Evolutionary conservation across 2,797 vertebrate genomes (phyloP), one percentile per base, ranked within the genome.

Genomic region (Myotis findleyi): DNA sequence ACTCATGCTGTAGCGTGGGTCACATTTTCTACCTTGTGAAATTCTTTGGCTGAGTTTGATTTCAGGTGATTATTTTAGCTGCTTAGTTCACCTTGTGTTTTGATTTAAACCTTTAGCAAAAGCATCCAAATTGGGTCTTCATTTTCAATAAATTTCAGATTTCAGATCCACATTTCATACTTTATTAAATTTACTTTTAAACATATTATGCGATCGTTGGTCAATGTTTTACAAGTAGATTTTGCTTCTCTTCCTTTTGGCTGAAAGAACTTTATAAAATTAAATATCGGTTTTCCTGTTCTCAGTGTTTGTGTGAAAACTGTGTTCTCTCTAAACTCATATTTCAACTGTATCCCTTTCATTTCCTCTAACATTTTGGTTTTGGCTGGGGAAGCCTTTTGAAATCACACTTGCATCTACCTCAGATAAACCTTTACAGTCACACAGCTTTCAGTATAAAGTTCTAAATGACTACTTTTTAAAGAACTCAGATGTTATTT

Each of bases 121-220:
- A 92, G 16, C 23, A 68, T 33, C 12, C 13, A 51, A 88, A 71
- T 17, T 89, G 44, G 7, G 64, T 44, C 64, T 71, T 92, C 27
- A 71, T 68, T 91, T 87, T 93, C 71, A 90, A 44, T 84, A 76
- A 96, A 92, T 36, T 94, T 92, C 8, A 27, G 7, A 62, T 93
- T 93, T 89, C 36, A 91, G 66, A 82, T 47, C 6, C 27, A 36
- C 1, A 27, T 88, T 82, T 82, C 17, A 64, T 44, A 71, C n/a
- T 76, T 59, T 51, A 57, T 85, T 90, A 68, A 91, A 79, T 96
- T 91, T 93, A 75, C 85, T 80, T 89, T 80, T 51, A 88, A 94
- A 23, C 30, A 49, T 73, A 55, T 13, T 68, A 6, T 38, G 47
- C 27, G 88, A 27, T 75, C 7, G 33, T 93, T 80, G 33, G 5